Evolutionary conservation across 2,113 vertebrate species (phyloP), one percentile per base, ranked within the genome.

Genomic region (Oryzias celebensis): DNA sequence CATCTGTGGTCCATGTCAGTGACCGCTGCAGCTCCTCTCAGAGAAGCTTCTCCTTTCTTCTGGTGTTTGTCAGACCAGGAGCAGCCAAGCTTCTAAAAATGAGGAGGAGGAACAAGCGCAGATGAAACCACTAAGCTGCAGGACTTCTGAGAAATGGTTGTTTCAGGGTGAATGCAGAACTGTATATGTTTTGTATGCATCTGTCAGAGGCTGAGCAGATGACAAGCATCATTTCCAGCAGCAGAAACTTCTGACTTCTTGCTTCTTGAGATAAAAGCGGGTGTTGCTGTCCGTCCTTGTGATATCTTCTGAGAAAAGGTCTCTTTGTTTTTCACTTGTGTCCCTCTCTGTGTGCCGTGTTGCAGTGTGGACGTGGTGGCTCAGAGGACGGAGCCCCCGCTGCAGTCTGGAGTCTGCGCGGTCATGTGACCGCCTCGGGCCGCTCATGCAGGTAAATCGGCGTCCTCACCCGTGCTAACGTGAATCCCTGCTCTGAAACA

Each of bases 331-430:
- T 1, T 12, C 44, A 18, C 0, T n/a, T 31, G 14, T 28, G 14
- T 52, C 5, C 10, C 42, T 62, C 31, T 5, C 15, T 45, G 59
- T 58, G 23, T 50, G 7, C 18, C 82, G 26, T 75, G 52, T 80
- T 18, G 22, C 82, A 98, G 95, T 7, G 73, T 90, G 7, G 93
- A 91, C 66, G 89, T 89, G 7, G 81, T 92, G 45, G 90, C 92
- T 50, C 87, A 88, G 8, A 63, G 85, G 3, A 93, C 91, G 69
- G 89, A 91, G 49, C 89, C 90, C 71, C 48, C 83, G 0, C 84
- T 94, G 36, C 94, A 95, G 81, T 94, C 95, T 5, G 94, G 95
- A 55, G 94, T 96, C 22, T 98, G 96, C 80, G 91, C 93, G 70
- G 42, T 97, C 48, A 97, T 98, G 96, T 97, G 93, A 98, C 52